A percentile compares a stretch with the other conserved stretches of the same genome.
These are phyloP conservation scores for Dryomyza anilis DNA, from an alignment of 2,888 invertebrate species.

Conservation along the genomic window DNA sequence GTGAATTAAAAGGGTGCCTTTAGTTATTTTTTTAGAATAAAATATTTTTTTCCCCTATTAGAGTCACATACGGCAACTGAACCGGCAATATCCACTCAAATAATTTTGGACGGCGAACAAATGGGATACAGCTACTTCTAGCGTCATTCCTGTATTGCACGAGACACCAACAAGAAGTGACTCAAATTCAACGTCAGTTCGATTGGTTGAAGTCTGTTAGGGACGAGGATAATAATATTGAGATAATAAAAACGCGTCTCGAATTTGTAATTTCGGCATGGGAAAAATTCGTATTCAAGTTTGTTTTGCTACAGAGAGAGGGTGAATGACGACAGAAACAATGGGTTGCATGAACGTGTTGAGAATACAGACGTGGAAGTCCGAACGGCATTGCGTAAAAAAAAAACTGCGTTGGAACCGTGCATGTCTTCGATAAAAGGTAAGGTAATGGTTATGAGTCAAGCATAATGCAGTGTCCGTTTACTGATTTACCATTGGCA, in stretches of 20 bases:
- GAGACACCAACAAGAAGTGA: neutral
- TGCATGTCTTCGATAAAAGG: neutral
- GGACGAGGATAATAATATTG: neutral
- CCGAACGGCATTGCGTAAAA: neutral
- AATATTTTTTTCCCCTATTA: neutral
- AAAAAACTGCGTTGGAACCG: conserved; percentile 10
- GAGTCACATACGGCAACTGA: neutral
- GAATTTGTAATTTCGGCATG: neutral
- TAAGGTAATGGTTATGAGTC: neutral
- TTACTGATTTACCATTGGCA: conserved; percentile 16
- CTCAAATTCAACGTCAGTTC: neutral
- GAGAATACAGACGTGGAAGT: neutral
- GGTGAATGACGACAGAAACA: neutral
- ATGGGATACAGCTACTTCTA: neutral
- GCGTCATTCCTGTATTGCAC: neutral
- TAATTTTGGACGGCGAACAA: neutral
- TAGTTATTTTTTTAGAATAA: neutral
- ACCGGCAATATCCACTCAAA: neutral
- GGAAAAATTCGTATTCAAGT: neutral
- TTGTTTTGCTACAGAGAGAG: neutral
- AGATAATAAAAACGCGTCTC: neutral
- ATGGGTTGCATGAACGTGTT: neutral
- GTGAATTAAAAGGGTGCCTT: neutral
- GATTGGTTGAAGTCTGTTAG: neutral
- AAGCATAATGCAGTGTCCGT: neutral